Percentiles rank a stretch among this genome's conserved stretches.
These are phyloP conservation scores for Lymantria dispar DNA, from an alignment of 2,888 invertebrate genomes.

Conservation along the genomic window DNA sequence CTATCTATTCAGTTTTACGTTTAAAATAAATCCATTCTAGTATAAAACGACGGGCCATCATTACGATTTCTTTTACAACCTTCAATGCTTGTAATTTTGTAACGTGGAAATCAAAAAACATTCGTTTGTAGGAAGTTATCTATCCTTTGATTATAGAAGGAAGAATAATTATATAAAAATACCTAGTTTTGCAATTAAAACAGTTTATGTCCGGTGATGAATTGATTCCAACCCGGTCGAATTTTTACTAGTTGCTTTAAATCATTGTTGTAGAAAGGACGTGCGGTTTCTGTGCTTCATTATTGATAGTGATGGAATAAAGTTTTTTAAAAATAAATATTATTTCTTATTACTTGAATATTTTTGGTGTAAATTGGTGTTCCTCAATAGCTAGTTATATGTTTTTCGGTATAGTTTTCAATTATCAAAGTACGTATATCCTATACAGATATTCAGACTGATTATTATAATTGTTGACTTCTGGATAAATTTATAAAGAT, in stretches of 20 bases:
- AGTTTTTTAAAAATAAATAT: conserved; percentile 19
- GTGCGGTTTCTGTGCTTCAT: conserved; percentile 11
- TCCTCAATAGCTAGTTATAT: no score
- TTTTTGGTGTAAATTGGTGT: no score
- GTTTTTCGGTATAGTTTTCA: no score
- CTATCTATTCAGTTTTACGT: no score
- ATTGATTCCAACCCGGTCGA: not conserved
- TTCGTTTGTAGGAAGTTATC: conserved; percentile 5
- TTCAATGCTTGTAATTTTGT: conserved; percentile 17
- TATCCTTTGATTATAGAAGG: conserved; percentile 19
- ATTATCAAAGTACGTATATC: no score
- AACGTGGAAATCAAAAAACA: conserved; percentile 3
- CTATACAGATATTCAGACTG: no score
- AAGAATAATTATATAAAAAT: conserved; percentile 23
- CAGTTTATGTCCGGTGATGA: conserved; percentile 14
- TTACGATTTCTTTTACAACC: conserved; percentile 11
- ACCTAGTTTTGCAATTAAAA: conserved; percentile 8
- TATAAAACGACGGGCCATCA: not conserved
- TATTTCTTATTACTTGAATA: conserved; percentile 11
- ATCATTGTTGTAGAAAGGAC: conserved; percentile 8
- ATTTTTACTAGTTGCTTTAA: conserved; percentile 19
- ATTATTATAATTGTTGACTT: no score
- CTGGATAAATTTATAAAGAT: no score
- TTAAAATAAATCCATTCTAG: no score
- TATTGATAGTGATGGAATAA: conserved; percentile 10